A percentile compares a stretch with the other conserved stretches of the same genome.
Conservation (phyloP, 2,113 vertebrate genomes). For the Corydoras maculifer region DNA sequence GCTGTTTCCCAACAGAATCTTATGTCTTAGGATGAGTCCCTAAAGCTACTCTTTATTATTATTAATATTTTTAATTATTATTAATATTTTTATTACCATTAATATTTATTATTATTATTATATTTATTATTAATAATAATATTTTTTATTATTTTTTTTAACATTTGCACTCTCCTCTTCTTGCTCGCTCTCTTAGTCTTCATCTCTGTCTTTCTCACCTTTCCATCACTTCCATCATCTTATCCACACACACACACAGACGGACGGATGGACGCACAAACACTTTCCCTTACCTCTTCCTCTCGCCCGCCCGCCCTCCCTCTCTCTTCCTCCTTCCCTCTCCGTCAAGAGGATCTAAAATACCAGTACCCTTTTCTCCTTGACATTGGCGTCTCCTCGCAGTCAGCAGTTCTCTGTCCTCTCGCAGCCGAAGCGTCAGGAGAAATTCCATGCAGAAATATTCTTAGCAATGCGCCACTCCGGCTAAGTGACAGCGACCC, state of each 20-base stretch:
- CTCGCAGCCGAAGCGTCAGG: constrained; percentile 90
- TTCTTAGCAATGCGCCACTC: constrained; percentile 63
- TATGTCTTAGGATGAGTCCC: constrained; percentile 11
- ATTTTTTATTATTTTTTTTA: no score
- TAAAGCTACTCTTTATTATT: constrained; percentile 12
- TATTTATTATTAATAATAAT: no score
- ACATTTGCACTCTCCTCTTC: background rate
- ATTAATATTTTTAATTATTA: no score
- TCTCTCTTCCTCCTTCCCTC: constrained; percentile 48
- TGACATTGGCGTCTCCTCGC: constrained; percentile 38
- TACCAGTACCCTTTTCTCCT: constrained; percentile 99
- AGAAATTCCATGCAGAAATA: constrained; percentile 68
- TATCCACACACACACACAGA: constrained; percentile 35
- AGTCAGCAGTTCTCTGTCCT: constrained; percentile 83
- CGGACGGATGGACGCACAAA: constrained; percentile 11
- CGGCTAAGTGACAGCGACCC: background rate
- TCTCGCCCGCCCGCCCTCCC: constrained; percentile 53
- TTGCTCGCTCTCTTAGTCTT: constrained; percentile 3
- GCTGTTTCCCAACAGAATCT: constrained; percentile 11
- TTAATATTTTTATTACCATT: no score
- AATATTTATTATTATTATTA: no score
- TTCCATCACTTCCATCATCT: constrained; percentile 19
- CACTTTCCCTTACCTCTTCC: constrained; percentile 15
- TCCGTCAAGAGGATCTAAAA: constrained; percentile 88
- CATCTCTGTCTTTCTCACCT: constrained; percentile 30